A percentile compares a stretch with the other conserved stretches of the same genome.
Evolutionary conservation across 2,888 invertebrate species (phyloP).

Genomic region (Acanthosepion esculentum): DNA sequence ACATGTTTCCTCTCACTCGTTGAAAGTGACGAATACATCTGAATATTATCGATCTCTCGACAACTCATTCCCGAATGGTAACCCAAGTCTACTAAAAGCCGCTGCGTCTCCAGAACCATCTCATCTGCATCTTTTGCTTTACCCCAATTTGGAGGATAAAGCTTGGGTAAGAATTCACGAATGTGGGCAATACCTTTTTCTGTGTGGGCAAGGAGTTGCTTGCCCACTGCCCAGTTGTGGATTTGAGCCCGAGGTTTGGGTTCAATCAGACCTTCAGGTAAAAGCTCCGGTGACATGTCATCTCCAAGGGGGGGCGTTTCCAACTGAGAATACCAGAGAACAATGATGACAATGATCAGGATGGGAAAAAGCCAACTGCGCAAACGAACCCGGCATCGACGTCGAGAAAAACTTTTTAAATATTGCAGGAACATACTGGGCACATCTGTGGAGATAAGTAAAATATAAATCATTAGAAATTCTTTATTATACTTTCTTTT

Average conservation of each 20-base stretch:
- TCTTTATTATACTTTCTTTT: too few relatives aligned
- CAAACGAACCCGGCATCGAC: slow-evolving; percentile 39
- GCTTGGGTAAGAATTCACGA: slow-evolving; percentile 54
- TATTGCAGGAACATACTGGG: slow-evolving; percentile 20
- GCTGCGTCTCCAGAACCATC: slow-evolving; percentile 62
- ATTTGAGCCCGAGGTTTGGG: background rate
- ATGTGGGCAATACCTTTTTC: slow-evolving; percentile 53
- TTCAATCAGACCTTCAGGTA: background rate
- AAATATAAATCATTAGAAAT: background rate
- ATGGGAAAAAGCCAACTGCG: slow-evolving; percentile 41
- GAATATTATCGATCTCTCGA: slow-evolving; percentile 62
- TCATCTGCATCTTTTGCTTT: slow-evolving; percentile 64
- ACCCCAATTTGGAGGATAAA: slow-evolving; percentile 65
- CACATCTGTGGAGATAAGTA: background rate
- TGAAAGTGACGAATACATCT: slow-evolving; percentile 55
- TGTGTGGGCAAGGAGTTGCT: slow-evolving; percentile 5
- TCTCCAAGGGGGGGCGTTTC: background rate
- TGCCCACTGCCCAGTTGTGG: background rate
- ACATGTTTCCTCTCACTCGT: slow-evolving; percentile 60
- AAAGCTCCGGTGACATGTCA: background rate
- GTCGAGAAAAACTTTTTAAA: slow-evolving; percentile 38
- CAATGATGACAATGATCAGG: background rate
- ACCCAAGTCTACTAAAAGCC: slow-evolving; percentile 59
- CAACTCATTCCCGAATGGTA: slow-evolving; percentile 63
- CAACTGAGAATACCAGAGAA: background rate